Percentiles rank a stretch among this genome's conserved stretches.
These are phyloP conservation scores for Pachycephus smyrnensis DNA, from an alignment of 2,888 invertebrate genomes.

Conservation along the genomic window DNA sequence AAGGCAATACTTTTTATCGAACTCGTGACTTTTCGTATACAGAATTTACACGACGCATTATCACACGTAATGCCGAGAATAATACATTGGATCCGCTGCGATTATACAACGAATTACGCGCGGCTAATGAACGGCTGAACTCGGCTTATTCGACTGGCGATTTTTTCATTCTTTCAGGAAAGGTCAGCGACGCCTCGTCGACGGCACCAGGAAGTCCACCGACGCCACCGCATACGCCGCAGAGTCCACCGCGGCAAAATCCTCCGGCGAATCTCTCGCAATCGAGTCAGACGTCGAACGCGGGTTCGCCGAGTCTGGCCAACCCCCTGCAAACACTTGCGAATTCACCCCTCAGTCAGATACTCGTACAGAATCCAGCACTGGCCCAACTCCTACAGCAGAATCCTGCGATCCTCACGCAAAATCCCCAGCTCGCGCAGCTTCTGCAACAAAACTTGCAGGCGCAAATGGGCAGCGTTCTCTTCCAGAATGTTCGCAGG, in stretches of 20 bases:
- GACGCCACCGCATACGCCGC: slow-evolving; percentile 64
- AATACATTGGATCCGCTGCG: background rate
- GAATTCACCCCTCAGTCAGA: slow-evolving; percentile 58
- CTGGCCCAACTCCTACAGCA: slow-evolving; percentile 62
- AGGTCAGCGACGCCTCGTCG: slow-evolving; percentile 61
- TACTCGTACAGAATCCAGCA: slow-evolving; percentile 61
- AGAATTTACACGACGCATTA: background rate
- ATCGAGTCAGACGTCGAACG: slow-evolving; percentile 54
- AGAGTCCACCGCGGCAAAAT: slow-evolving; percentile 62
- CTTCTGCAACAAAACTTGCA: slow-evolving; percentile 63
- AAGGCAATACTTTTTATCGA: background rate
- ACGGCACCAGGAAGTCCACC: slow-evolving; percentile 65
- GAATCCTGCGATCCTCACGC: slow-evolving; percentile 59
- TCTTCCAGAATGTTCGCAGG: slow-evolving; percentile 53
- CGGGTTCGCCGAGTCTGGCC: slow-evolving; percentile 41
- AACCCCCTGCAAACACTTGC: slow-evolving; percentile 43
- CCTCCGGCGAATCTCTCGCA: slow-evolving; percentile 47
- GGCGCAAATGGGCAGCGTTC: slow-evolving; percentile 60
- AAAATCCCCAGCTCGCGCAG: slow-evolving; percentile 62
- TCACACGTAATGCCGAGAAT: background rate
- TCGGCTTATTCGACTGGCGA: background rate
- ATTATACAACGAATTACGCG: background rate
- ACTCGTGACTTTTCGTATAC: background rate
- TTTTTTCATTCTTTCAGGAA: slow-evolving; percentile 42
- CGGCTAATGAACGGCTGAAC: background rate